Conservation (phyloP, 53 echinoderm and acorn worm species). For the Henricia sp. region DNA sequence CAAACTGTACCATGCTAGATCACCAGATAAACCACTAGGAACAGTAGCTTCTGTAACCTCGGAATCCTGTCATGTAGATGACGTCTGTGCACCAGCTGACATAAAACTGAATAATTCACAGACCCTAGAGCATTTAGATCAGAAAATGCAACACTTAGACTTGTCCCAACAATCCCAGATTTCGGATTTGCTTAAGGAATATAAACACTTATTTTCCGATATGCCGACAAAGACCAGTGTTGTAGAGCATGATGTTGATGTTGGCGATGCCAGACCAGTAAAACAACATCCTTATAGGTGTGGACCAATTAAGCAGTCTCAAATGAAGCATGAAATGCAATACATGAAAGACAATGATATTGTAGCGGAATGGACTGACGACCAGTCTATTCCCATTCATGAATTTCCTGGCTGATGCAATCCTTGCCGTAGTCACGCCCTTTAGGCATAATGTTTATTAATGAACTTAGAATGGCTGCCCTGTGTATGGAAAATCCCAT, state of each 20-base stretch:
- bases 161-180: slow-evolving; percentile 30
- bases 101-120: slow-evolving; percentile 45
- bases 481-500: too few relatives aligned
- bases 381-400: too few relatives aligned
- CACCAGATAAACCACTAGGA: background rate
- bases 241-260: slow-evolving; percentile 60
- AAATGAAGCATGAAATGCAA: slow-evolving; percentile 11
- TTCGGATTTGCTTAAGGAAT: slow-evolving; percentile 7
- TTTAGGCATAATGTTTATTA: too few relatives aligned
- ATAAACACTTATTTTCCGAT: slow-evolving; percentile 62
- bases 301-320: slow-evolving; percentile 54
- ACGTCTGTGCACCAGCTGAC: background rate
- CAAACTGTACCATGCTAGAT: slow-evolving; percentile 45
- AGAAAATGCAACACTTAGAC: slow-evolving; percentile 45
- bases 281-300: slow-evolving; percentile 75
- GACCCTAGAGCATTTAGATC: slow-evolving; percentile 36
- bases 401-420: too few relatives aligned
- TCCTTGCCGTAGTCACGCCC: too few relatives aligned
- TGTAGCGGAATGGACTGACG: too few relatives aligned
- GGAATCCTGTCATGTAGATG: background rate
- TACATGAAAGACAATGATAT: slow-evolving; percentile 39
- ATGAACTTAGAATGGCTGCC: too few relatives aligned
- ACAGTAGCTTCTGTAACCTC: background rate
- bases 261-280: slow-evolving; percentile 48
- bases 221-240: slow-evolving; percentile 30